phyloP scores from a whole-genome alignment of 2,888 invertebrate species.

The Abscondita cerata region DNA sequence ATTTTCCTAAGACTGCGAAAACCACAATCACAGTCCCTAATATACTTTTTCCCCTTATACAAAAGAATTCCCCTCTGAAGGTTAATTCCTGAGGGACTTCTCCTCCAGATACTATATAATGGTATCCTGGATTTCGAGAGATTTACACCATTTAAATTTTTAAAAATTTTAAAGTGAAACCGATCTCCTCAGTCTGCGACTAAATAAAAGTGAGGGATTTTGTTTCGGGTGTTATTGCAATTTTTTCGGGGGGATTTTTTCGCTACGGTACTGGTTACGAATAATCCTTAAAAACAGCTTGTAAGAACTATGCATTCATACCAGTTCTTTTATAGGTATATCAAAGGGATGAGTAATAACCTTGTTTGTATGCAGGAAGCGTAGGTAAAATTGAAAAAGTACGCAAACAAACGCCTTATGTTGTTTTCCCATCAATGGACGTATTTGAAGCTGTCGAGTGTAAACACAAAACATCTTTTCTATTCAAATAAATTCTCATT shows the following conservation, averaged over 20 bases:
- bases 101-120: constrained; percentile 49
- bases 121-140: constrained; percentile 48
- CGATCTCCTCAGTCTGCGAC: constrained; percentile 1
- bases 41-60: constrained; percentile 23
- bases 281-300: constrained; percentile 15
- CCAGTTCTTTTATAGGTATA: constrained; percentile 20
- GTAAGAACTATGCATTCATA: constrained; percentile 12
- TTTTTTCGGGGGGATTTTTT: no score
- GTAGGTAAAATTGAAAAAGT: constrained; percentile 23
- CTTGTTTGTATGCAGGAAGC: constrained; percentile 27
- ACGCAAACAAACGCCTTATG: constrained; percentile 23
- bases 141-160: constrained; percentile 53
- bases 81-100: constrained; percentile 49
- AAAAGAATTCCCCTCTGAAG: constrained; percentile 39
- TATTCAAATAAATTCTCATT: neutral
- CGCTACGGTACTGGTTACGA: no score
- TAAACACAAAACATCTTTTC: neutral
- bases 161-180: constrained; percentile 28
- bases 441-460: constrained; percentile 14
- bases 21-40: constrained; percentile 37
- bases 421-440: constrained; percentile 25
- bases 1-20: constrained; percentile 19
- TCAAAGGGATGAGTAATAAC: constrained; percentile 28
- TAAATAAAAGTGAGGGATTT: neutral
- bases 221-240: no score